Evolutionary conservation across 2,888 invertebrate genomes (phyloP), one percentile per base, ranked within the genome.

Genomic region (Galeruca laticollis): DNA sequence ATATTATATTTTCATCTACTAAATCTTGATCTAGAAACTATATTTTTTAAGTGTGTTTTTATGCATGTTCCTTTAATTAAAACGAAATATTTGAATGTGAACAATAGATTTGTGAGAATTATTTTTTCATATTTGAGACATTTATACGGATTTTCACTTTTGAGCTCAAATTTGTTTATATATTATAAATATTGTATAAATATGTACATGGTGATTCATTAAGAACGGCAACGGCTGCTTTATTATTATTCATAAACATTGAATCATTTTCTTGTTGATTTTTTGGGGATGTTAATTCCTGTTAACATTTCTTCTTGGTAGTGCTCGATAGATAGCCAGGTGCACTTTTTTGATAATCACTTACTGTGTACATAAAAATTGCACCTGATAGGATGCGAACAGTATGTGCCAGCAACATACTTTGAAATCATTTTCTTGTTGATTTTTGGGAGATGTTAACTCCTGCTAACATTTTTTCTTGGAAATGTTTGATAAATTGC

Each of bases 361-460:
- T 15, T 47, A 18, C 2, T n/a, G 13, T 43, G 43, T 43, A 43
- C 43, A 43, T n/a, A 43, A 1, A 40, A 47, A 15, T 18, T 51
- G 51, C 60, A 51, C 59, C 21, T 54, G 47, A 66, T 40, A 21
- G n/a, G 20, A 49, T 65, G 59, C 35, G 65, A 59, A 59, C 2
- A 49, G 31, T 57, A 57, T 49, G 71, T 71, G 71, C 71, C 71
- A 71, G 69, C 61, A n/a, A n/a, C n/a, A n/a, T n/a, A n/a, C n/a
- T n/a, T n/a, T n/a, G n/a, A n/a, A 37, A 37, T 37, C 11, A 37
- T 37, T 35, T 35, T 2, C 9, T 35, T 35, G 35, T 1, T 35
- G 2, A n/a, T 8, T 37, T 37, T 37, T 37, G 10, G 1, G n/a
- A n/a, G 37, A 13, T 37, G 35, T 35, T 10, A 35, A 35, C 35